Evolutionary conservation across 2,797 vertebrate genomes (phyloP), one percentile per base, ranked within the genome.

Genomic region (Enteromius thamalakanensis): DNA sequence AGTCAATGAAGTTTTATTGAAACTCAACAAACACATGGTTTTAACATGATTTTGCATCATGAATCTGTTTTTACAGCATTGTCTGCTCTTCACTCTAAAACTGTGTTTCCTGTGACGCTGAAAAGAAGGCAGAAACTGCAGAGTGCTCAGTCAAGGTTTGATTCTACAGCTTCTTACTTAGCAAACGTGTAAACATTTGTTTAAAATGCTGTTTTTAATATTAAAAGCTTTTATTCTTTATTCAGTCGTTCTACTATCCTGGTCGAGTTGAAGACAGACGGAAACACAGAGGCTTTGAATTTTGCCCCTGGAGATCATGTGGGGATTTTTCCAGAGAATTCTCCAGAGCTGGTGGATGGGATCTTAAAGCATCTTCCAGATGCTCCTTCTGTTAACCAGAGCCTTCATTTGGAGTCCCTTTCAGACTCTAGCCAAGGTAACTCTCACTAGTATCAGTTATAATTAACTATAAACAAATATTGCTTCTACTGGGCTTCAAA

Each of bases 291-390:
- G 53, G 88, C 88, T 67, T 83, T 94, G 82, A 90, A 51, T 45
- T 96, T 95, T 90, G 89, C 92, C 77, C 95, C 96, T 0, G 96
- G 96, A 62, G 96, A 97, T 0, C 96, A 97, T 60, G 47, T 96
- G 0, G 96, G 95, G 11, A 83, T 97, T 83, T 96, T 94, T 87
- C 95, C 96, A 26, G 88, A 90, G 79, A 97, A 97, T 87, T 93
- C 90, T 79, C 86, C 85, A 1, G 87, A 90, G 7, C 67, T 96
- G 47, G 95, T 97, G 21, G 85, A 2, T 3, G 91, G 93, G 72
- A 91, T 97, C 85, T 86, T 96, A 64, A 93, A 93, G 9, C 93
- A 15, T 32, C 85, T 96, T 34, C 91, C 90, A 75, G 93, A 96
- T 23, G 84, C 91, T 3, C 93, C 94, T 21, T 86, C 88, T 0